Evolutionary conservation across 2,888 invertebrate species (phyloP).

Genomic region (Heteromurus nitidus): DNA sequence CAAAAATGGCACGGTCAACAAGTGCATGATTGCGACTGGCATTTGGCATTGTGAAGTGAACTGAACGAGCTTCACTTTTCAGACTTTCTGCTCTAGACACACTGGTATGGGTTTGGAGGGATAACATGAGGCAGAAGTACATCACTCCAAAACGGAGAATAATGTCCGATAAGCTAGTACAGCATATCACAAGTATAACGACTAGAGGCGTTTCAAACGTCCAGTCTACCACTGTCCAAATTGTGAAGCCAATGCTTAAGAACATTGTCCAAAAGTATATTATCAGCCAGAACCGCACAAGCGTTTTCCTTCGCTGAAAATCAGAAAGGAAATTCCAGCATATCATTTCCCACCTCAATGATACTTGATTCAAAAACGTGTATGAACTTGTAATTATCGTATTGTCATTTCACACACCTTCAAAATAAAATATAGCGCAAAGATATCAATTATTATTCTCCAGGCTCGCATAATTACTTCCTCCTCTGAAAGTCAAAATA

Average conservation of each 20-base stretch:
- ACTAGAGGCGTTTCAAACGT: conserved; percentile 58
- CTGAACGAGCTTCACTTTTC: conserved; percentile 52
- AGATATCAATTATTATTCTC: conserved; percentile 53
- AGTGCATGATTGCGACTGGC: conserved; percentile 9
- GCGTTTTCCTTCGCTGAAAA: conserved; percentile 61
- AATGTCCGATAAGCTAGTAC: conserved; percentile 49
- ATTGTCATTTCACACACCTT: too few species aligned
- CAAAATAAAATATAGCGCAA: conserved; percentile 55
- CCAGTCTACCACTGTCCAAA: conserved; percentile 57
- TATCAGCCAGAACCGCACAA: conserved; percentile 66
- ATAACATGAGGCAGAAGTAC: conserved; percentile 63
- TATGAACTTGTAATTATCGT: too few species aligned
- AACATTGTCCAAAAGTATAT: conserved; percentile 65
- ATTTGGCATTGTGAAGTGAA: conserved; percentile 3
- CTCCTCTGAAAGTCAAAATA: conserved; percentile 48
- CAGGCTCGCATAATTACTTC: conserved; percentile 64
- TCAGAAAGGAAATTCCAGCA: conserved; percentile 13
- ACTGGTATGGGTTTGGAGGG: conserved; percentile 40
- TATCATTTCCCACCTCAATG: background rate
- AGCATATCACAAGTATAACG: conserved; percentile 48
- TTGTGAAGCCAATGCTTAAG: conserved; percentile 56
- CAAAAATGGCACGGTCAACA: conserved; percentile 17
- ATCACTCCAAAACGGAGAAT: conserved; percentile 56
- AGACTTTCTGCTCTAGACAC: conserved; percentile 54
- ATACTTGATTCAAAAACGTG: too few species aligned